Conservation (phyloP, 2,113 vertebrate genomes). For the Sorex fumeus region DNA sequence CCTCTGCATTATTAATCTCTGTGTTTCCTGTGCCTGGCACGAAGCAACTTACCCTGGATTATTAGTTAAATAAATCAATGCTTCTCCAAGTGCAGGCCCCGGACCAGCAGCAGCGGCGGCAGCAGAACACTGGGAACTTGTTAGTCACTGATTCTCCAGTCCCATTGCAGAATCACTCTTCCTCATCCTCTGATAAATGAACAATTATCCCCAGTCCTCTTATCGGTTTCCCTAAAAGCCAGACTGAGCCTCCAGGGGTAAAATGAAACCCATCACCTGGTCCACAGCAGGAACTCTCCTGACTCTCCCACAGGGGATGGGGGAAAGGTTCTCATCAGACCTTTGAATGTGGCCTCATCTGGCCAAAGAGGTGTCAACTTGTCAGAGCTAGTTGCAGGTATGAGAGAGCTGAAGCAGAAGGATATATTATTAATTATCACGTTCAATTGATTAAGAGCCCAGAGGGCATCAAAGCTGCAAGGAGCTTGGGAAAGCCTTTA, state of each 20-base stretch:
- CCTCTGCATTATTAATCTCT: neutral
- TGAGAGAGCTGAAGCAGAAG: slow-evolving; percentile 62
- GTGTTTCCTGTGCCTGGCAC: neutral
- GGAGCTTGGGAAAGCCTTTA: slow-evolving; percentile 61
- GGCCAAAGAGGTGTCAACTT: slow-evolving; percentile 64
- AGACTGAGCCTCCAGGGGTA: too few species aligned
- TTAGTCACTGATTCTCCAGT: neutral
- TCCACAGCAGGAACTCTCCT: neutral
- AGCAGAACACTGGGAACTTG: neutral
- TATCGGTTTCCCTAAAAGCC: too few species aligned
- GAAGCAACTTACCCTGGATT: too few species aligned
- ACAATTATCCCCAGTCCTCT: accelerated
- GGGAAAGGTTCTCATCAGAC: slow-evolving; percentile 49
- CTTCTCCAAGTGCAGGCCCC: neutral
- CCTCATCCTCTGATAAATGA: neutral
- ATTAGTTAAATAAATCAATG: neutral
- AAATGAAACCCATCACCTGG: accelerated
- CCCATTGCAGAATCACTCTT: neutral
- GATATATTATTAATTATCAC: slow-evolving; percentile 86
- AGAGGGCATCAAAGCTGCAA: slow-evolving; percentile 71
- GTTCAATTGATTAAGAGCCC: slow-evolving; percentile 83
- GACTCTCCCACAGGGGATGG: neutral
- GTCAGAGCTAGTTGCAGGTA: slow-evolving; percentile 64
- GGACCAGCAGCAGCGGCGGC: neutral
- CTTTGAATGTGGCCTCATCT: slow-evolving; percentile 80